Evolutionary conservation across 1,140 invertebrate species (phyloP), one percentile per base, ranked within the genome.

Genomic region (Drosophila neocordata): DNA sequence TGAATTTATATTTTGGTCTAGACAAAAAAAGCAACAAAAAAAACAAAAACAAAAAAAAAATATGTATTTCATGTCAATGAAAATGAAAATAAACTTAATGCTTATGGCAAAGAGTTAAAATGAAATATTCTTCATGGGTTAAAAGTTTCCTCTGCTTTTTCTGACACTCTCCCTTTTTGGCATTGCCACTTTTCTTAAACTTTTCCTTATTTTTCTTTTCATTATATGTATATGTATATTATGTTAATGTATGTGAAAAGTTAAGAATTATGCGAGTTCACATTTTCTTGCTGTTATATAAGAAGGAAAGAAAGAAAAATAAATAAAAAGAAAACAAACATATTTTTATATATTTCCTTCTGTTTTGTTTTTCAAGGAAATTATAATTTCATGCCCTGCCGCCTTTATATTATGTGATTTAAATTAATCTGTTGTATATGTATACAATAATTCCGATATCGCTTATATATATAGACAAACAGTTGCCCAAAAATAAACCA

Each of bases 391-490:
- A 52, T 38, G 69, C 59, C 37, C 38, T 13, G 41, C n/a, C n/a
- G 60, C 38, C 31, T 13, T 53, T 48, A 37, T 11, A 20, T 48
- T 48, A 9, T 18, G 15, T 48, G 41, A 48, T 15, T 48, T 48
- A 48, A 48, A 59, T 71, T 51, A 41, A 34, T 64, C 58, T 65
- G 65, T 63, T 69, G 68, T 79, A 79, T 79, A 44, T 63, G 57
- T 48, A 48, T 6, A 48, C 18, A 48, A 48, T 48, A 48, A 20
- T 48, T 12, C 15, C 11, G 15, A 48, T 48, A 20, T 48, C 20
- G 37, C 37, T 38, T n/a, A 38, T 38, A 38, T 24, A 31, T 38
- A 38, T 38, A n/a, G 37, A 1, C 37, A 12, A 38, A 38, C 37
- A 13, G 37, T 38, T 38, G 37, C 12, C 37, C 12, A n/a, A 5